phyloP scores from a whole-genome alignment of 2,888 invertebrate species.

The Aromia moschata region DNA sequence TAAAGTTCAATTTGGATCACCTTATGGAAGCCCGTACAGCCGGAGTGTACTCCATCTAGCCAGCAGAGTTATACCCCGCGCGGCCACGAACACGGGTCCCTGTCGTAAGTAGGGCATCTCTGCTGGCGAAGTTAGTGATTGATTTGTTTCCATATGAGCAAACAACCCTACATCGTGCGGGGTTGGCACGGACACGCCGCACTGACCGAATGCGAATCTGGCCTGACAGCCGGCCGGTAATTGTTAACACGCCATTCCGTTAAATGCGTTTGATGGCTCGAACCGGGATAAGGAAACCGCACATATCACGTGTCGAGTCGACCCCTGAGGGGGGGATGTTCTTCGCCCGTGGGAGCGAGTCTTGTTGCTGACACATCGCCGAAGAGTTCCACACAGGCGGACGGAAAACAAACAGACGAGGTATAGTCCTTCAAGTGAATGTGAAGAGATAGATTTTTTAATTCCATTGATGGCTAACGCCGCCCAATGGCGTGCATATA shows the following conservation, averaged over 20 bases:
- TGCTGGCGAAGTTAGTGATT: slow-evolving; percentile 24
- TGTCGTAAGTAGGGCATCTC: slow-evolving; percentile 22
- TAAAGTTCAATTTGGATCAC: too few relatives aligned
- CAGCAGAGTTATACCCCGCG: slow-evolving; percentile 17
- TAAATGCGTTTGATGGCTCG: slow-evolving; percentile 23
- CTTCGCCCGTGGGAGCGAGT: slow-evolving; percentile 4
- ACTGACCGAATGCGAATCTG: slow-evolving; percentile 27
- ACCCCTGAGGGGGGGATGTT: slow-evolving; percentile 19
- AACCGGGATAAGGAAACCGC: slow-evolving; percentile 26
- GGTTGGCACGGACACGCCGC: slow-evolving; percentile 19
- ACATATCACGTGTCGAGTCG: slow-evolving; percentile 25
- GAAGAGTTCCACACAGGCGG: background rate
- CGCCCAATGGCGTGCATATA: too few relatives aligned
- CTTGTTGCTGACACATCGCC: slow-evolving; percentile 15
- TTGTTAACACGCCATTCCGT: slow-evolving; percentile 23
- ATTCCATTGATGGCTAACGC: too few relatives aligned
- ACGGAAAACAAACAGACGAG: background rate
- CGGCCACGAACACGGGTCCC: background rate
- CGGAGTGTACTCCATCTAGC: slow-evolving; percentile 13
- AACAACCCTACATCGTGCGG: slow-evolving; percentile 21
- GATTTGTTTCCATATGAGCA: slow-evolving; percentile 28
- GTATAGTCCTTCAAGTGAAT: too few relatives aligned
- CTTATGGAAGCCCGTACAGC: too few relatives aligned
- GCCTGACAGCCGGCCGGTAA: slow-evolving; percentile 23
- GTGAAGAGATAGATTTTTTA: too few relatives aligned